Percentiles rank a stretch among this genome's conserved stretches.
phyloP scores from a whole-genome alignment of 2,113 vertebrate genomes.

The Lasiurus cinereus region DNA sequence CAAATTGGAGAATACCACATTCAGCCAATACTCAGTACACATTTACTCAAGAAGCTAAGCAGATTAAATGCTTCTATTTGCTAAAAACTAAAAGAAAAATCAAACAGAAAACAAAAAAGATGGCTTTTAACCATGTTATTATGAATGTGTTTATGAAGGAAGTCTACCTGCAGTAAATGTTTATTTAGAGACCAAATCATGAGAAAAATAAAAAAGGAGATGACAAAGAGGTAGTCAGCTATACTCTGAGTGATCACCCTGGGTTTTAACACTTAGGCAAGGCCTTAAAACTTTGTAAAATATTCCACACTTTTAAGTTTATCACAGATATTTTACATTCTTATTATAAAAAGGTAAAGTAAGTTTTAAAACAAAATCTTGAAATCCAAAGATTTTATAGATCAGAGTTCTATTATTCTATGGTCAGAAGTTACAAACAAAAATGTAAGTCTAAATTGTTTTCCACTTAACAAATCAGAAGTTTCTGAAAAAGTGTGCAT shows the following conservation, averaged over 20 bases:
- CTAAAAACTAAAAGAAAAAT: constrained; percentile 57
- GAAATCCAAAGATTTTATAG: constrained; percentile 38
- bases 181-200: constrained; percentile 14
- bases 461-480: constrained; percentile 42
- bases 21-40: not conserved
- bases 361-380: constrained; percentile 49
- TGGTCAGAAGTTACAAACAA: constrained; percentile 29
- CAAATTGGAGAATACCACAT: not conserved
- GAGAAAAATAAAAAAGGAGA: not conserved
- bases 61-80: not conserved
- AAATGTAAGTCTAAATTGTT: not conserved
- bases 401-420: constrained; percentile 16
- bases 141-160: not conserved
- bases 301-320: constrained; percentile 19
- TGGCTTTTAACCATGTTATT: not conserved
- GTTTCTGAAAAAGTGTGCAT: constrained; percentile 17
- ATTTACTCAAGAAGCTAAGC: constrained; percentile 28
- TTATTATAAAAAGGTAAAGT: constrained; percentile 9
- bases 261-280: not conserved
- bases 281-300: not conserved
- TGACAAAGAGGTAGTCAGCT: rapidly evolving
- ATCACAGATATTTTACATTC: constrained; percentile 35
- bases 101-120: not conserved
- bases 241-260: not conserved
- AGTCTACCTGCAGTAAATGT: not conserved